phyloP scores from a whole-genome alignment of 2,797 vertebrate species.

The Chelmon rostratus region DNA sequence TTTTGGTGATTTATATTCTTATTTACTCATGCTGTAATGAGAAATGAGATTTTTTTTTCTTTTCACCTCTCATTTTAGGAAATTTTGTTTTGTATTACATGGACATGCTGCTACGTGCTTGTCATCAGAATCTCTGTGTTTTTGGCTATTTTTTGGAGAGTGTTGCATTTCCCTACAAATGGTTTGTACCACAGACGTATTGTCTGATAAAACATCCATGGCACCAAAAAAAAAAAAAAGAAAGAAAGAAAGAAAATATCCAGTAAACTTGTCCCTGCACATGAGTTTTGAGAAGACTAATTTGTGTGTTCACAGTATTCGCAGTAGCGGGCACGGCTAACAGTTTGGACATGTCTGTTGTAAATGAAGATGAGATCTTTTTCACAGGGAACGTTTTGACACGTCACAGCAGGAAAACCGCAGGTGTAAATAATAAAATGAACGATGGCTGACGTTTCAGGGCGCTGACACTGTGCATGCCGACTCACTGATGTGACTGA shows the following conservation, averaged over 20 bases:
- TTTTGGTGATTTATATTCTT: neutral
- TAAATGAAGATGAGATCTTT: neutral
- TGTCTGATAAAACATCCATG: too few relatives aligned
- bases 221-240: too few relatives aligned
- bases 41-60: neutral
- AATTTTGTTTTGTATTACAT: too few relatives aligned
- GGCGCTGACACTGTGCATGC: neutral
- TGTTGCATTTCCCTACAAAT: too few relatives aligned
- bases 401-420: conserved; percentile 1
- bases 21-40: neutral
- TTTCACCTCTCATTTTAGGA: neutral
- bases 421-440: neutral
- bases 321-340: neutral
- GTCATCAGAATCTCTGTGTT: too few relatives aligned
- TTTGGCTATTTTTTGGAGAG: too few relatives aligned
- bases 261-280: neutral
- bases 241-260: neutral
- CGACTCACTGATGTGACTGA: neutral
- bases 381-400: neutral
- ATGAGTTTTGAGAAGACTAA: neutral
- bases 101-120: neutral
- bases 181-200: too few relatives aligned
- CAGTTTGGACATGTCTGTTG: neutral
- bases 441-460: neutral
- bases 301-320: neutral